phyloP scores from a whole-genome alignment of 2,113 vertebrate genomes.

The Barbus barbus region DNA sequence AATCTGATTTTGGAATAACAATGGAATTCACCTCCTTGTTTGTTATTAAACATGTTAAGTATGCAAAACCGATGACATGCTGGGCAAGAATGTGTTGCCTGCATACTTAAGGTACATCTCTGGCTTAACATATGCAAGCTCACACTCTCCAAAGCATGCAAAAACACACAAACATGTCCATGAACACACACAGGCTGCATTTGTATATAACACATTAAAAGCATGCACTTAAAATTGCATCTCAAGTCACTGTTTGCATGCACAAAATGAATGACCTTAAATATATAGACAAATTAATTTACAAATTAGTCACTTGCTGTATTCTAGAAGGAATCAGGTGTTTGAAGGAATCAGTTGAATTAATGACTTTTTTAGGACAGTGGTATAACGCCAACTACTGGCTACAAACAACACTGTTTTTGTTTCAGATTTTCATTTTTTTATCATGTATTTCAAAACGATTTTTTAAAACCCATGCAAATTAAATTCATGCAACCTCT shows the following conservation, averaged over 20 bases:
- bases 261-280: not conserved
- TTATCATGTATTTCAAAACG: too few species aligned
- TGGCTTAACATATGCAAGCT: not conserved
- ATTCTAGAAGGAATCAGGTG: too few species aligned
- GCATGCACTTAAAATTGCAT: not conserved
- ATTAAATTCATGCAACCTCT: too few species aligned
- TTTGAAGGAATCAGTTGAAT: too few species aligned
- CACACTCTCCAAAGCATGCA: not conserved
- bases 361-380: too few species aligned
- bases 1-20: not conserved
- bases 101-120: not conserved
- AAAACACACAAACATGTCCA: not conserved
- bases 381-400: too few species aligned
- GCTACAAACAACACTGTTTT: too few species aligned
- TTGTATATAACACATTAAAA: not conserved
- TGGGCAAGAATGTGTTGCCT: not conserved
- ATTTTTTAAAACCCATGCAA: too few species aligned
- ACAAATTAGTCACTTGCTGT: too few species aligned
- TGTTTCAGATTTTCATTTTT: too few species aligned
- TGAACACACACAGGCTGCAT: not conserved
- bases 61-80: not conserved
- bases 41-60: not conserved
- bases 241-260: not conserved
- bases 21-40: not conserved
- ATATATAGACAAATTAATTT: not conserved